Base-by-base conservation (phyloP, 2,888 invertebrate species). In the Steinernema carpocapsae region DNA sequence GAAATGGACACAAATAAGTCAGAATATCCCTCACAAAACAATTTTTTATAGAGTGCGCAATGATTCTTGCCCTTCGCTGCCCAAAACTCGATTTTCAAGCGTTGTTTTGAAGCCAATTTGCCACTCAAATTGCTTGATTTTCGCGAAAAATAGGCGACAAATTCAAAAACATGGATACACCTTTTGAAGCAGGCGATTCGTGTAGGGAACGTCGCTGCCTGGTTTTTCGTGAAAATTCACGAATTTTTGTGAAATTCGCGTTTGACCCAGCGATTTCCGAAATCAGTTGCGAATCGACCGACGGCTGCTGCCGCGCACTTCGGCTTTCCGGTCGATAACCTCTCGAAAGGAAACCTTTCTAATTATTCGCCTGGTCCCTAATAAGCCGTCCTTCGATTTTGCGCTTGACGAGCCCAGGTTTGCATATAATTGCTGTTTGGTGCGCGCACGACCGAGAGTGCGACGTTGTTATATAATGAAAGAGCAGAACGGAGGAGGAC, bases 1-100 rank as follows among this genome's bases (percentile, higher is more conserved):
- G 77, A 75, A 83, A n/a, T n/a, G n/a, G n/a, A 37, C 37, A 37
- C 37, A 10, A 37, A 37, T 37, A 75, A 75, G 72, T 22, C 24
- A 6, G 19, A 10, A 6, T 6, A 70, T n/a, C 22, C 32, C 10
- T 24, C 24, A 70, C 19, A 22, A 17, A 71, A 56, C 24, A 42
- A 26, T 29, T 52, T 22, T 3, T 6, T 37, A 37, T n/a, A 37
- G 37, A 37, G 37, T 10, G 37, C n/a, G n/a, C n/a, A n/a, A n/a
- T n/a, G n/a, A n/a, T n/a, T n/a, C n/a, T n/a, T n/a, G n/a, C 4
- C 37, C 4, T 37, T 37, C 37, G 4, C 37, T 10, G 3, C 37
- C 37, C 3, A 37, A 37, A 37, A 37, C 37, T 10, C 37, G 37
- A 37, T 37, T 37, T n/a, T 37, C 37, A 6, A 37, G 37, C 10